phyloP scores from a whole-genome alignment of 2,113 vertebrate species.

The Chaetorhynchus papuensis region DNA sequence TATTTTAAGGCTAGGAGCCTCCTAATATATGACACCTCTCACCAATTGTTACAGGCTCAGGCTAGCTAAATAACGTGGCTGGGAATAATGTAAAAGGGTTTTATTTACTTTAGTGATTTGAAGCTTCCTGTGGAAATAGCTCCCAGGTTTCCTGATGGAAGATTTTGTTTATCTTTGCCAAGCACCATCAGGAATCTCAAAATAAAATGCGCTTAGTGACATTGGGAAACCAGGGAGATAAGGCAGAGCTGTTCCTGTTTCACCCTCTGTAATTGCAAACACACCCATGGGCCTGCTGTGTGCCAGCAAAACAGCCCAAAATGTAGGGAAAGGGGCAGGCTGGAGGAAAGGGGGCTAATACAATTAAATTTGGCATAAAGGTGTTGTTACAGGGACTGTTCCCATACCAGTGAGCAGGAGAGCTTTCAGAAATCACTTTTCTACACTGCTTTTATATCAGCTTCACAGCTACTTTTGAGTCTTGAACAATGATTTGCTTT shows the following conservation, averaged over 20 bases:
- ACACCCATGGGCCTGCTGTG: slow-evolving; percentile 72
- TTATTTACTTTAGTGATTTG: slow-evolving; percentile 99
- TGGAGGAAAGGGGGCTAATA: not conserved
- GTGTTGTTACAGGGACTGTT: not conserved
- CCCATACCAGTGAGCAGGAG: not conserved
- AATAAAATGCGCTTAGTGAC: slow-evolving; percentile 94
- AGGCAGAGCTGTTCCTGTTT: slow-evolving; percentile 90
- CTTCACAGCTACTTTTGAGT: not conserved
- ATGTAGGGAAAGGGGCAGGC: slow-evolving; percentile 53
- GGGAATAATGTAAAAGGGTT: slow-evolving; percentile 74
- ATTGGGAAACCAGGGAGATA: slow-evolving; percentile 85
- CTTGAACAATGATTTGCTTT: not conserved
- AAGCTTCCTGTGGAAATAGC: slow-evolving; percentile 99
- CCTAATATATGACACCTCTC: slow-evolving; percentile 46
- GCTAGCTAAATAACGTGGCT: slow-evolving; percentile 50
- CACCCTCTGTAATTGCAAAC: slow-evolving; percentile 77
- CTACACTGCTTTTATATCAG: not conserved
- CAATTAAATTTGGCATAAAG: not conserved
- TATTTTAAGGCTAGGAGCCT: not conserved
- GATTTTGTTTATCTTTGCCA: slow-evolving; percentile 99
- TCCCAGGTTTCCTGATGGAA: slow-evolving; percentile 99
- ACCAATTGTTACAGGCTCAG: slow-evolving; percentile 31
- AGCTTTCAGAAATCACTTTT: not conserved
- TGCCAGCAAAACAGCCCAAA: slow-evolving; percentile 66
- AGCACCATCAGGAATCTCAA: slow-evolving; percentile 97